Base-by-base conservation (phyloP, 2,113 vertebrate species). In the Eolophus roseicapilla region DNA sequence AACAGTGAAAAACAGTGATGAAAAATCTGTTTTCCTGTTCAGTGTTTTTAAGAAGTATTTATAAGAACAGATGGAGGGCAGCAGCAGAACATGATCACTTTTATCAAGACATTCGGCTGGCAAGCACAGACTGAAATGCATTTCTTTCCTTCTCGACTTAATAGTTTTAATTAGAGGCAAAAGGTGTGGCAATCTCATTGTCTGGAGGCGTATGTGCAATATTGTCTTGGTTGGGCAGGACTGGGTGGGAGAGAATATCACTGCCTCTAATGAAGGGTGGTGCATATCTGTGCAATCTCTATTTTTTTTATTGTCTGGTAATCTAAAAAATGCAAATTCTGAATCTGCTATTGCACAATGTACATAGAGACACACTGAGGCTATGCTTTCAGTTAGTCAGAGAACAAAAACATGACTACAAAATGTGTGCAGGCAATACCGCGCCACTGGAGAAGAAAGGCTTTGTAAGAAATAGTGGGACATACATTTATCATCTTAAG, bases 111-210 rank as follows among this genome's bases (percentile, higher is more conserved):
- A 96, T 93, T 93, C 93, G 91, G 91, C 81, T 95, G 92, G 75
- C 90, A 93, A 95, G 88, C 92, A 94, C 79, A 97, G 92, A 79
- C 90, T 88, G 63, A 95, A 91, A 91, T 69, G 11, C 31, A 41
- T 78, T 95, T 96, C 52, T 92, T 77, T 92, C 76, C 70, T 96
- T 93, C 92, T 92, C 5, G 5, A 82, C 83, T 95, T 94, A 91
- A 90, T 96, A 94, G 77, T 92, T 96, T 97, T 94, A 96, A 93
- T 94, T 94, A 95, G 78, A 95, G 89, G 78, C 82, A 95, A 93
- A 94, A 92, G 92, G 88, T 70, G 71, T 85, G 91, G 91, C 64
- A 88, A 64, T 29, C 82, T 92, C 50, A 60, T 88, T 92, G 71
- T 73, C 94, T 93, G 91, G 88, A 84, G 47, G 79, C 53, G 49